Conservation (phyloP, 2,113 vertebrate genomes). For the Mastomys natalensis region DNA sequence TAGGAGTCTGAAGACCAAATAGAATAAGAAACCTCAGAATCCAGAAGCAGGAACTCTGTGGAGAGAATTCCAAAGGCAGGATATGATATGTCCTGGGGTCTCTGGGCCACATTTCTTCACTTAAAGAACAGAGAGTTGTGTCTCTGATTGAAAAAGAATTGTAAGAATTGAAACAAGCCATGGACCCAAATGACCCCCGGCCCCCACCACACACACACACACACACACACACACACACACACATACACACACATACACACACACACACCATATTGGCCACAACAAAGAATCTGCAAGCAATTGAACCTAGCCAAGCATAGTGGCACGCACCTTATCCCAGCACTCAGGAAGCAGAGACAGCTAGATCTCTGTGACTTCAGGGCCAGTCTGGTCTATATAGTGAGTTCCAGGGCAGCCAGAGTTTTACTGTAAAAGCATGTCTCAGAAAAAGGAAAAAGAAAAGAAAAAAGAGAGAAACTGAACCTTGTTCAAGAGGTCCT, state of each 20-base stretch:
- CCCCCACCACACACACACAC: neutral
- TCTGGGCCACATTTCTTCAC: neutral
- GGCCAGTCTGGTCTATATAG: neutral
- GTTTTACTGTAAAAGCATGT: neutral
- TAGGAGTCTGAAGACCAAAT: neutral
- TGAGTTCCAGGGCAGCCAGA: neutral
- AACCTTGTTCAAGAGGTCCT: slow-evolving; percentile 6
- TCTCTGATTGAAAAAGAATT: neutral
- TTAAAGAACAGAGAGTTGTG: neutral
- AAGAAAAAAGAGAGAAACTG: neutral
- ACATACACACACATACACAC: neutral
- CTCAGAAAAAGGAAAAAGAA: neutral
- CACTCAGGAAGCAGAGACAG: neutral
- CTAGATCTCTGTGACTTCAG: neutral
- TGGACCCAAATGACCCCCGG: neutral
- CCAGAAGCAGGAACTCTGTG: neutral
- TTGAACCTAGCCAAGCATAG: neutral
- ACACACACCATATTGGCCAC: neutral
- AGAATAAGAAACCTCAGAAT: neutral
- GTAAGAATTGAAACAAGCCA: slow-evolving; percentile 5
- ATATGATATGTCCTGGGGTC: neutral
- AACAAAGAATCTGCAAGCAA: neutral
- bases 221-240: neutral
- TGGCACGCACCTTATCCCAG: neutral
- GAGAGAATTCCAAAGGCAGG: neutral